Evolutionary conservation across 2,113 vertebrate species (phyloP).

Genomic region (Salvator merianae): DNA sequence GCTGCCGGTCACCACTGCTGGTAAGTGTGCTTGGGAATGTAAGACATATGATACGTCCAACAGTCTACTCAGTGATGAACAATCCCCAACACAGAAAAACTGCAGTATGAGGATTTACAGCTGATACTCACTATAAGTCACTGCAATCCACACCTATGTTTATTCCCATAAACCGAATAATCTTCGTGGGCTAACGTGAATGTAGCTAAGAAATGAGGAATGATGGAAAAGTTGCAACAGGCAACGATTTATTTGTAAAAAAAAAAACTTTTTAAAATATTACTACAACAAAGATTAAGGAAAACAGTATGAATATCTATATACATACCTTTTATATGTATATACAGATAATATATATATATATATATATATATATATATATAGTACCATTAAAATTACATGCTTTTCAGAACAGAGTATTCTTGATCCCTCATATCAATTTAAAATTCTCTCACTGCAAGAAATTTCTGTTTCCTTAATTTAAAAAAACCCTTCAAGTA

Average conservation of each 20-base stretch:
- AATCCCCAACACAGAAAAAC: not conserved
- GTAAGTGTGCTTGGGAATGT: not conserved
- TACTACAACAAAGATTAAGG: constrained; percentile 74
- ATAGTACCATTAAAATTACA: constrained; percentile 74
- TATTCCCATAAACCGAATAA: not conserved
- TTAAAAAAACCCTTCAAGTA: constrained; percentile 72
- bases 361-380: constrained; percentile 56
- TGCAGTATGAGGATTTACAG: constrained; percentile 5
- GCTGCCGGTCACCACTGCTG: too few relatives aligned
- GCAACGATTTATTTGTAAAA: constrained; percentile 79
- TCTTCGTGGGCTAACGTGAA: not conserved
- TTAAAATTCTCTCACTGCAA: constrained; percentile 67
- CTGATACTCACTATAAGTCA: not conserved
- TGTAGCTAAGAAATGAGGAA: constrained; percentile 40
- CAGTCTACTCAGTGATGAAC: not conserved
- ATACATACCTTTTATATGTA: constrained; percentile 72
- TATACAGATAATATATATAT: constrained; percentile 61
- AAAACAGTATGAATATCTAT: constrained; percentile 77
- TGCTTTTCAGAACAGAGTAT: constrained; percentile 72
- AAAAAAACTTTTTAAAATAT: constrained; percentile 68
- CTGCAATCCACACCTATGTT: not conserved
- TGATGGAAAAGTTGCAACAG: constrained; percentile 64
- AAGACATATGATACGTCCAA: not conserved
- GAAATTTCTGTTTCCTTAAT: constrained; percentile 67
- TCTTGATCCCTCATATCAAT: constrained; percentile 70